Evolutionary conservation across 1,140 invertebrate genomes (phyloP), one percentile per base, ranked within the genome.

Genomic region (Ganaspis sp.): DNA sequence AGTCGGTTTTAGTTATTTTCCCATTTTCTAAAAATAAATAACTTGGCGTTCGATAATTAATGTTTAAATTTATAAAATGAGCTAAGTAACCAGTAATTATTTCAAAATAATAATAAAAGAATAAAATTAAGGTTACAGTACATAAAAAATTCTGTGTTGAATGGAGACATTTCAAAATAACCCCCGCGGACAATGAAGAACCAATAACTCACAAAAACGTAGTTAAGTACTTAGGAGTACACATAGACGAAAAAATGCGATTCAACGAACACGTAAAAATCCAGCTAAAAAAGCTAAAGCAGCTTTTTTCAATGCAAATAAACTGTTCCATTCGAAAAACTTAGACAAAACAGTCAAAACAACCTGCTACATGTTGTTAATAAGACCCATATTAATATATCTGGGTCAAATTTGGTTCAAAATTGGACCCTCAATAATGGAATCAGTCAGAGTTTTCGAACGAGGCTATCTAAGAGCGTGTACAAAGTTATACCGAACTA

Each of bases 301-400:
- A 0, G 76, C 80, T 2, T 81, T 71, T 26, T 49, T 53, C 42
- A 5, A 23, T 3, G 37, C 69, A 4, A 9, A 6, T 1, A 74
- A 21, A 49, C 34, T 83, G 3, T 79, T 83, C 21, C 69, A 79
- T 38, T 77, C 77, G 26, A 78, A 77, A 74, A 6, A 34, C 0
- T n/a, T 83, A 0, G 26, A 34, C 9, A 54, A 21, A 0, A 78
- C 21, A 69, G 69, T 80, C 5, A 76, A 75, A 58, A 1, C 17
- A n/a, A n/a, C n/a, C n/a, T n/a, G n/a, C n/a, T n/a, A n/a, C n/a
- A n/a, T n/a, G n/a, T n/a, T n/a, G n/a, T 17, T 58, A 53, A 1
- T 73, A 19, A 17, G n/a, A 21, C 26, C 29, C 0, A 70, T n/a
- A 29, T 26, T 37, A 8, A 70, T 26, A 1, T n/a, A 26, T 38